Conservation (phyloP, 30 jellyfish, hydroid and myxozoan genomes). For the Clytia hemisphaerica region DNA sequence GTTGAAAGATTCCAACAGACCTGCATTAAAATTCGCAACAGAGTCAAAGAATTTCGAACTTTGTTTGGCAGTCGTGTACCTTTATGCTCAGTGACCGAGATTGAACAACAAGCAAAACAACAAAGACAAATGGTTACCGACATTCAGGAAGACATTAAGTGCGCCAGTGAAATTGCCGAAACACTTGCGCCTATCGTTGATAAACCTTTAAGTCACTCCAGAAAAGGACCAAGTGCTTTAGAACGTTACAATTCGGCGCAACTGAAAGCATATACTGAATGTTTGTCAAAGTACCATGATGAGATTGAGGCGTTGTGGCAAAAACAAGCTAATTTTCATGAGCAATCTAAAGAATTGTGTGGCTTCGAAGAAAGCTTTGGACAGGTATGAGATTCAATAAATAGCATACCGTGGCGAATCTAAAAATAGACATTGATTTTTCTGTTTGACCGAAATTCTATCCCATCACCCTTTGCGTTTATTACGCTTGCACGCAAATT, state of each 20-base stretch:
- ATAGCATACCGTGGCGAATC: too few relatives aligned
- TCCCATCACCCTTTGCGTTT: too few relatives aligned
- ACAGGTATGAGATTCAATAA: constrained; percentile 38
- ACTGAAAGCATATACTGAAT: constrained; percentile 54
- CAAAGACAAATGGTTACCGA: constrained; percentile 61
- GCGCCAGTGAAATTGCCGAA: constrained; percentile 64
- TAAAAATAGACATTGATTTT: too few relatives aligned
- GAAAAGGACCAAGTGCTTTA: constrained; percentile 36
- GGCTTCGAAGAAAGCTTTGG: constrained; percentile 47
- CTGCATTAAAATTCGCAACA: constrained; percentile 42
- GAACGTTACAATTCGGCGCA: constrained; percentile 52
- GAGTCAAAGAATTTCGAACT: constrained; percentile 38
- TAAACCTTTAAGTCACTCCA: constrained; percentile 41
- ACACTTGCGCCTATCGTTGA: constrained; percentile 59
- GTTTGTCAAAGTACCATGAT: constrained; percentile 26
- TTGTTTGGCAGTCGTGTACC: constrained; percentile 39
- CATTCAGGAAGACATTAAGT: constrained; percentile 53
- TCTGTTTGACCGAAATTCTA: too few relatives aligned
- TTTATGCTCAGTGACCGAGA: constrained; percentile 41
- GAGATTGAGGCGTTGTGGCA: constrained; percentile 57
- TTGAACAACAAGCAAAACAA: constrained; percentile 30
- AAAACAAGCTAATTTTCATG: constrained; percentile 35
- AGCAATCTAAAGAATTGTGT: constrained; percentile 53
- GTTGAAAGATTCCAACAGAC: constrained; percentile 79
- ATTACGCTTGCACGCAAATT: too few relatives aligned